Conservation (phyloP, 2,113 vertebrate species). For the Phaethon lepturus region DNA sequence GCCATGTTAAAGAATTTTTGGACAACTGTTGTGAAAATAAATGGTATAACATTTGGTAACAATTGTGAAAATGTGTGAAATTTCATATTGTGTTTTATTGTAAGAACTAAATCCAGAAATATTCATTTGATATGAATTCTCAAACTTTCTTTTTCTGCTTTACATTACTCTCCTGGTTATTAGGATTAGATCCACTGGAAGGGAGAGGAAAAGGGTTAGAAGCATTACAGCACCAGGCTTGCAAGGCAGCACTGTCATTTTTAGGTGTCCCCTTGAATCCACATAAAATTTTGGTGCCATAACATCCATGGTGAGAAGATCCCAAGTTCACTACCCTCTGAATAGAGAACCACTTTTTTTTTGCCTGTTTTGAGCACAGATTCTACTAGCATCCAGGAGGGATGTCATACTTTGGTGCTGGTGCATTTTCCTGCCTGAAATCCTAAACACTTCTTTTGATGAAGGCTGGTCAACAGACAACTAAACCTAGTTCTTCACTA, state of each 20-base stretch:
- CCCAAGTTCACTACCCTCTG: background rate
- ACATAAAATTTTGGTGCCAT: background rate
- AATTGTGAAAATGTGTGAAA: background rate
- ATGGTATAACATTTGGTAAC: fast-evolving
- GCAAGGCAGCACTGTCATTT: background rate
- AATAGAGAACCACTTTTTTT: background rate
- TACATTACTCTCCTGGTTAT: background rate
- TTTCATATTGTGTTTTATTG: background rate
- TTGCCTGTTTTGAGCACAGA: background rate
- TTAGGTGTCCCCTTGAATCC: background rate
- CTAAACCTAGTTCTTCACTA: background rate
- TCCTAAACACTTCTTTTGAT: background rate
- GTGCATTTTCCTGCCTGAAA: background rate
- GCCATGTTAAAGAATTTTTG: background rate
- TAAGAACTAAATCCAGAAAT: background rate
- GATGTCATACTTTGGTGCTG: background rate
- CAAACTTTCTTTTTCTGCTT: background rate
- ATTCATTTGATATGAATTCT: background rate
- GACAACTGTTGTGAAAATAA: background rate
- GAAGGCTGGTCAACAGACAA: background rate
- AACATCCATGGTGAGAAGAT: background rate
- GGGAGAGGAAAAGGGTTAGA: background rate
- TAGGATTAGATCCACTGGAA: background rate
- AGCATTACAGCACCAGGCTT: background rate
- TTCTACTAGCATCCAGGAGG: background rate